A percentile compares a stretch with the other conserved stretches of the same genome.
phyloP scores from a whole-genome alignment of 2,888 invertebrate species.

The Uloborus plumipes region DNA sequence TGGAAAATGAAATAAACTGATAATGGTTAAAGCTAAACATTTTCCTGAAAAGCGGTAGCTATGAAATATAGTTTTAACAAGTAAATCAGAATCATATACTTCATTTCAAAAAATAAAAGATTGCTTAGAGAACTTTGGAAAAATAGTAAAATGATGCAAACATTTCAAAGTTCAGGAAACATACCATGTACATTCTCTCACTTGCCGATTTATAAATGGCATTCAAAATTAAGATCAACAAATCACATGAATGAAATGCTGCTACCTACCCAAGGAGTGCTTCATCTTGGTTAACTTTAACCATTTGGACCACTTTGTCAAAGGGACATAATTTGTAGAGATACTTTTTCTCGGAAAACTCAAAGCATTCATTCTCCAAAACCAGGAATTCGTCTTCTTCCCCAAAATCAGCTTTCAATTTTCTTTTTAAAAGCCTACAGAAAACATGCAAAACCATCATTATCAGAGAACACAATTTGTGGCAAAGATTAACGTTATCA shows the following conservation, averaged over 20 bases:
- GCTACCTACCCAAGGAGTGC: conserved; percentile 45
- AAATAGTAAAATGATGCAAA: too few species aligned
- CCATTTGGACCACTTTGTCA: conserved; percentile 72
- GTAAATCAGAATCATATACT: too few species aligned
- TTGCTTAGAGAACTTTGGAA: too few species aligned
- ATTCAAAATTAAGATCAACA: not conserved
- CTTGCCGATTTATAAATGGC: too few species aligned
- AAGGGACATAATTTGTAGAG: conserved; percentile 91
- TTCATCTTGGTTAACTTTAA: conserved; percentile 49
- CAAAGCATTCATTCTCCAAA: conserved; percentile 89
- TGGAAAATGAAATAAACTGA: too few species aligned
- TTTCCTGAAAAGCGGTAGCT: too few species aligned
- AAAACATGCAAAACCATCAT: not conserved
- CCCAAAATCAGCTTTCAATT: conserved; percentile 74
- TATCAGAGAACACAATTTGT: not conserved
- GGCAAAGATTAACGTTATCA: too few species aligned
- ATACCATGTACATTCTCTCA: too few species aligned
- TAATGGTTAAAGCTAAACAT: too few species aligned
- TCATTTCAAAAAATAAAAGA: too few species aligned
- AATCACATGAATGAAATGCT: too few species aligned
- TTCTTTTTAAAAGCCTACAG: conserved; percentile 51
- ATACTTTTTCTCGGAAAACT: conserved; percentile 92
- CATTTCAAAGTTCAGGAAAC: not conserved
- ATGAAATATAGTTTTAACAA: too few species aligned
- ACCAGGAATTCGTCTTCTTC: conserved; percentile 88